Base-by-base conservation (phyloP, 1,140 invertebrate species). In the Caenorhabditis remanei region DNA sequence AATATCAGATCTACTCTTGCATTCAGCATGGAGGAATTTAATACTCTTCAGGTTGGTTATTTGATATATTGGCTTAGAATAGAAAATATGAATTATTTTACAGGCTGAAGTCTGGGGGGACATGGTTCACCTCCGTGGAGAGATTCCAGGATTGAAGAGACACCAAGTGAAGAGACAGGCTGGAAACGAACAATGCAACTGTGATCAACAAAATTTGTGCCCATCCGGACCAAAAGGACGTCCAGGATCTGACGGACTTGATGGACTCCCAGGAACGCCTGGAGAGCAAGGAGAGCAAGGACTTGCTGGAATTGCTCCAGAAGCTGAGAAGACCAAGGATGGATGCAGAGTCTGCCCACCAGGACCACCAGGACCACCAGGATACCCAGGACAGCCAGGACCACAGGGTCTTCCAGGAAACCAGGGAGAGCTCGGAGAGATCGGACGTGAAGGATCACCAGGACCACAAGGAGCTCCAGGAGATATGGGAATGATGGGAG, bases 311-410 rank as follows among this genome's bases (percentile, higher is more conserved):
- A 79, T 85, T 13, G 50, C 58, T 21, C 85, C 85, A 19, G 63
- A 75, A 55, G 50, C 50, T 41, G 63, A 85, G 24, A 50, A 55
- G 46, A 41, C 46, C 8, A 53, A 48, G 11, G 40, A 71, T n/a
- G 85, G 63, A 71, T 85, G 85, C 85, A 65, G 85, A 16, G 85
- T 85, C 85, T 85, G 85, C 53, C 83, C 87, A 50, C 87, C 87
- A 50, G 87, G 87, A 79, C 87, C 84, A 43, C n/a, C 41, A 19
- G 87, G 87, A 79, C 65, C 84, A 71, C 19, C 56, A 75, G 87
- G 87, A 79, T 63, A 75, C 46, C 83, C 87, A 43, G 87, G 87
- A 55, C 83, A 82, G 21, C 87, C 65, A 43, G 87, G 87, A 56
- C 84, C 87, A 32, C 83, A 75, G 43, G 87, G 87, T 58, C 67